Conservation (phyloP, 2,888 invertebrate genomes). For the Trichacis sp. region DNA sequence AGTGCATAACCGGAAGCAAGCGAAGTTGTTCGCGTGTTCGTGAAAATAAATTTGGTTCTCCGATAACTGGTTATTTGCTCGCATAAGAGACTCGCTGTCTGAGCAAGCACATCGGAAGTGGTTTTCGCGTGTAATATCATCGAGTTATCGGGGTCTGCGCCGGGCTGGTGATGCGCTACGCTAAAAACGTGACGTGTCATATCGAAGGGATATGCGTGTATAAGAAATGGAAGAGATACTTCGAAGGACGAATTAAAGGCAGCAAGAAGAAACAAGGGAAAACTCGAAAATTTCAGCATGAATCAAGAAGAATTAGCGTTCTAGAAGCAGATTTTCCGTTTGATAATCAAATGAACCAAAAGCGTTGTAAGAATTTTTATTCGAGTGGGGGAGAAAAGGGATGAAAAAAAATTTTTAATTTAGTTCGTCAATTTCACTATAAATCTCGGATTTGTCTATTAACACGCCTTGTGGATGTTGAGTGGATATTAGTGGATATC, state of each 20-base stretch:
- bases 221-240: slow-evolving; percentile 35
- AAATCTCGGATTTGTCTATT: too few species aligned
- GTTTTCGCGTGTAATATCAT: slow-evolving; percentile 65
- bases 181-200: slow-evolving; percentile 29
- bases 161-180: slow-evolving; percentile 34
- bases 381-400: too few species aligned
- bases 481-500: too few species aligned
- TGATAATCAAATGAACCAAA: too few species aligned
- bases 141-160: slow-evolving; percentile 60
- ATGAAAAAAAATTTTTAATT: too few species aligned
- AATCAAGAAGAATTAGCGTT: too few species aligned
- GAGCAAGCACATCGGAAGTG: slow-evolving; percentile 62
- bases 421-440: too few species aligned
- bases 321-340: too few species aligned
- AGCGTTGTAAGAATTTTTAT: too few species aligned
- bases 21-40: slow-evolving; percentile 48
- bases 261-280: too few species aligned
- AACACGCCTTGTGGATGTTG: too few species aligned
- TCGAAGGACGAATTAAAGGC: background rate
- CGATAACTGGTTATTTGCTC: slow-evolving; percentile 66
- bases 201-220: slow-evolving; percentile 38
- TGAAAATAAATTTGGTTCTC: slow-evolving; percentile 64
- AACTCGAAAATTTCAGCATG: too few species aligned
- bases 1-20: slow-evolving; percentile 35
- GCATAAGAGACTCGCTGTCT: slow-evolving; percentile 64